Percentiles rank a stretch among this genome's conserved stretches.
Conservation (phyloP, 2,888 invertebrate species). For the Volucella bombylans region DNA sequence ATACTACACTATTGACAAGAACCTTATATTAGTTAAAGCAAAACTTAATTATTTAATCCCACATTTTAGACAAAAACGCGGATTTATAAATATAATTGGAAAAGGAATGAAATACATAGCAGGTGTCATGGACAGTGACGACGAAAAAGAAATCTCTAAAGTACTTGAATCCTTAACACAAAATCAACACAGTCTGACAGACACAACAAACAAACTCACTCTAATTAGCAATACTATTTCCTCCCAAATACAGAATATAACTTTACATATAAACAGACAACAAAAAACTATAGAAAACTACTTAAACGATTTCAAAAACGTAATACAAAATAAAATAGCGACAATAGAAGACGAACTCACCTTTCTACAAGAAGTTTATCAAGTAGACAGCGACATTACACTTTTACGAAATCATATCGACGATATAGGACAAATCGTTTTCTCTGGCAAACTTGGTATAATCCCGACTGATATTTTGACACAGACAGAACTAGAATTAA, state of each 20-base stretch:
- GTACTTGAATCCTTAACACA: too few relatives aligned
- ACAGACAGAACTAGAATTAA: slow-evolving; percentile 51
- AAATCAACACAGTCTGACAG: slow-evolving; percentile 50
- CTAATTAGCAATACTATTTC: slow-evolving; percentile 6
- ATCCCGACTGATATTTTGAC: slow-evolving; percentile 65
- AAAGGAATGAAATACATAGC: slow-evolving; percentile 21
- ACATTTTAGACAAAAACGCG: slow-evolving; percentile 25
- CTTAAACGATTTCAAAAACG: too few relatives aligned
- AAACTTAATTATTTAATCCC: too few relatives aligned
- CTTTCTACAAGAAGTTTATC: slow-evolving; percentile 65
- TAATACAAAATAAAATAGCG: too few relatives aligned
- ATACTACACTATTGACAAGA: slow-evolving; percentile 8
- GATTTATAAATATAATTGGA: slow-evolving; percentile 18
- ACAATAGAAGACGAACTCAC: too few relatives aligned
- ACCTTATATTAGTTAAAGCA: slow-evolving; percentile 7
- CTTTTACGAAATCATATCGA: slow-evolving; percentile 59
- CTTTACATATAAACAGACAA: too few relatives aligned
- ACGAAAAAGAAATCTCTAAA: slow-evolving; percentile 30
- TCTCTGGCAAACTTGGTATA: slow-evolving; percentile 67
- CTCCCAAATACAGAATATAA: too few relatives aligned
- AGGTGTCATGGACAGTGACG: slow-evolving; percentile 33
- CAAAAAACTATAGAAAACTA: too few relatives aligned
- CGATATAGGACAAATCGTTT: slow-evolving; percentile 62
- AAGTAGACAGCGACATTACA: slow-evolving; percentile 57
- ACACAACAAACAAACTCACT: slow-evolving; percentile 24